Base-by-base conservation (phyloP, 2,888 invertebrate genomes). In the Gastracanthus pulcherrimus region DNA sequence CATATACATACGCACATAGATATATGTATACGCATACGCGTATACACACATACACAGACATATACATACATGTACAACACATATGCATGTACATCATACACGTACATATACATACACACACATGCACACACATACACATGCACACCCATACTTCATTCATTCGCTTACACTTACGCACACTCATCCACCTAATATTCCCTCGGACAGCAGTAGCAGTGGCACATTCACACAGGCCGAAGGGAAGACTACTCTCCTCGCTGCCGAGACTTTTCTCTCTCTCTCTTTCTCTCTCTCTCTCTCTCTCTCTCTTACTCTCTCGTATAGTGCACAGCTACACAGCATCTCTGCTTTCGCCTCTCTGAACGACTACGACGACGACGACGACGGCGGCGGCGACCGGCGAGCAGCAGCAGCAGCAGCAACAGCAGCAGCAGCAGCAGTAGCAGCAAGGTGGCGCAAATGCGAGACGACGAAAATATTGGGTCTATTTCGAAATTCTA, bases 401-500 rank as follows among this genome's bases (percentile, higher is more conserved):
- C n/a, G n/a, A 48, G 38, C 45, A 19, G 13, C 71, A 29, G n/a
- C n/a, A n/a, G n/a, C 13, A n/a, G 19, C 60, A 34, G 62, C 13
- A 55, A 16, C 41, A 62, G 38, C 38, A 38, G 38, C 69, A 48
- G 38, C 45, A 19, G 13, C 71, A 29, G 41, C 55, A 45, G 77
- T 58, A 72, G n/a, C 45, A 82, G 87, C 87, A 87, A 88, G 89
- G 88, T 90, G 89, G 90, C 89, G 90, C 89, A 90, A 90, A 90
- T 87, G 90, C 89, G 89, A 89, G 90, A 89, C 90, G 91, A 91
- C 91, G 91, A 91, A 91, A 91, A 91, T 91, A 91, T 91, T 91
- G 89, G 91, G 88, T 91, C 91, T 91, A 91, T 91, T 91, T 91
- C 90, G 89, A 91, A 91, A 91, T 91, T 91, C 91, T 91, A 91